phyloP scores from a whole-genome alignment of 2,797 vertebrate genomes.

The Apogon hyalosoma region DNA sequence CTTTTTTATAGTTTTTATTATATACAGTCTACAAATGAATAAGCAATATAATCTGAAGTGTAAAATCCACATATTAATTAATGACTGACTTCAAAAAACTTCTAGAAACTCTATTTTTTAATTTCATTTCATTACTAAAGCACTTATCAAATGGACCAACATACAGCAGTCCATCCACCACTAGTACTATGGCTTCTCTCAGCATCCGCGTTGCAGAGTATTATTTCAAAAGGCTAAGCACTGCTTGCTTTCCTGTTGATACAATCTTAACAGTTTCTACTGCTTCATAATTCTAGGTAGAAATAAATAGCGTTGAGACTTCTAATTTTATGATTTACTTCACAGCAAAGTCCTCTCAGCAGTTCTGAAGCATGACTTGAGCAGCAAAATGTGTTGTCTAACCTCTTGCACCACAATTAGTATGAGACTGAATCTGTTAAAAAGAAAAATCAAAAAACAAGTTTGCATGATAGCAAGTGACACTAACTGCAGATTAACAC shows the following conservation, averaged over 20 bases:
- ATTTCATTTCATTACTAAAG: too few species aligned
- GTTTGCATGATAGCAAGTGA: slow-evolving; percentile 13
- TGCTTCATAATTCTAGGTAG: too few species aligned
- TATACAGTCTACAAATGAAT: not conserved
- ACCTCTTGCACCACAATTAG: not conserved
- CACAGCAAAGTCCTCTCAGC: too few species aligned
- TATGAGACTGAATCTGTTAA: not conserved
- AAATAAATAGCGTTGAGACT: too few species aligned
- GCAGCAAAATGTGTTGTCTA: not conserved
- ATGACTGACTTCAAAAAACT: not conserved
- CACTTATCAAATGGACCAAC: too few species aligned
- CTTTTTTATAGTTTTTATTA: not conserved
- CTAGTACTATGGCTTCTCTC: too few species aligned
- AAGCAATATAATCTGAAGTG: not conserved
- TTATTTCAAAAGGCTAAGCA: too few species aligned
- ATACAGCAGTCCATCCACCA: too few species aligned
- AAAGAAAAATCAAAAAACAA: not conserved
- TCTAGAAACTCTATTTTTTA: not conserved
- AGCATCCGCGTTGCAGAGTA: too few species aligned
- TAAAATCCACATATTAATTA: not conserved
- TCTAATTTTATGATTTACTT: too few species aligned
- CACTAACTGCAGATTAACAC: slow-evolving; percentile 12
- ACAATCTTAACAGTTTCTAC: too few species aligned
- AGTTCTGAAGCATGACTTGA: not conserved
- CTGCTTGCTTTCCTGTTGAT: too few species aligned